Base-by-base conservation (phyloP, 2,113 vertebrate species). In the Scytalopus superciliaris region DNA sequence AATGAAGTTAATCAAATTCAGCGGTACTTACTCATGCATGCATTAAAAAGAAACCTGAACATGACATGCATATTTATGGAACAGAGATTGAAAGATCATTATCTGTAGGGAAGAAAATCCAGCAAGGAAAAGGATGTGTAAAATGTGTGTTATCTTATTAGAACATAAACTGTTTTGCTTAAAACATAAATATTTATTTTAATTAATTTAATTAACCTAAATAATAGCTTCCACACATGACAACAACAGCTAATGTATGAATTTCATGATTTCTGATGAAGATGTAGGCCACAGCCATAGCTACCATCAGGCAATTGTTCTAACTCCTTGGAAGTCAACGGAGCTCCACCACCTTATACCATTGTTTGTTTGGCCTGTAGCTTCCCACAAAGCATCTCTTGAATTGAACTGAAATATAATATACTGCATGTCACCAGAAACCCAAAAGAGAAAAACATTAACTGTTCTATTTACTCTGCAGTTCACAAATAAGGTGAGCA, bases 1-100 rank as follows among this genome's bases (percentile, higher is more conserved):
- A 98, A 98, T 97, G 97, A 98, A 98, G 96, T 97, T 98, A 98
- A 98, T 98, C 96, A 97, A 96, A 98, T 97, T 96, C 97, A 96
- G 66, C 17, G 42, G 89, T 89, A 96, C 97, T 96, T 97, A 96
- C 77, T 95, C 96, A 96, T 95, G 96, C 94, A 95, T 93, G 70
- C 90, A 96, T 97, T 97, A 97, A 97, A 97, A 47, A 95, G 97
- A 97, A 98, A 97, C 96, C 95, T 67, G 90, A 97, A 95, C 93
- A 96, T 85, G 95, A 97, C 96, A 97, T 96, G 96, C 96, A 97
- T 97, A 97, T 97, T 98, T 97, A 98, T 97, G 93, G 96, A 96
- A 97, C 97, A 96, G 82, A 97, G 94, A 95, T 77, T 90, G 75
- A 97, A 98, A 97, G 96, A 98, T 97, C 90, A 95, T 96, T 96